A percentile compares a stretch with the other conserved stretches of the same genome.
Evolutionary conservation across 1,140 invertebrate species (phyloP).

Genomic region (Homalodisca vitripennis): DNA sequence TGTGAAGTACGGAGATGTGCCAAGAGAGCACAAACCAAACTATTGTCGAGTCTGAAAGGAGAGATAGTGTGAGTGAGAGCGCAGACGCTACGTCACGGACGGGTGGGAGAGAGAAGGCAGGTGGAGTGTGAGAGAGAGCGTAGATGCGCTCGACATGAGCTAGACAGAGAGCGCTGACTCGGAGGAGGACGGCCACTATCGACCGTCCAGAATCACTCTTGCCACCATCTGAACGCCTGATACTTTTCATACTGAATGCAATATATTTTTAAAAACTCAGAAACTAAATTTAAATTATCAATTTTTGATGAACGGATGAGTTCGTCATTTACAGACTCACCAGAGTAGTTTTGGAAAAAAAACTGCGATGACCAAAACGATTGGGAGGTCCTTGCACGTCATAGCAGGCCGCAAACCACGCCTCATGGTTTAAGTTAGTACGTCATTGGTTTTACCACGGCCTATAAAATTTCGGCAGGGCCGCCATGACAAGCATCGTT

Average conservation of each 20-base stretch:
- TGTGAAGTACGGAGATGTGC: too few species aligned
- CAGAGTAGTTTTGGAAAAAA: neutral
- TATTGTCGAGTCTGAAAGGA: neutral
- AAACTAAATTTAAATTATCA: neutral
- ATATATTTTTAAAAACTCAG: neutral
- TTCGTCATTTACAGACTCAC: too few species aligned
- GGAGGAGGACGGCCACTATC: neutral
- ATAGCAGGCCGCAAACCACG: neutral
- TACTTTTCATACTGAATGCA: slow-evolving; percentile 13
- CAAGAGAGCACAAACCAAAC: too few species aligned
- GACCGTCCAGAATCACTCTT: neutral
- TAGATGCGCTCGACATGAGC: neutral
- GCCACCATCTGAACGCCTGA: neutral
- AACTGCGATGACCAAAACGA: too few species aligned
- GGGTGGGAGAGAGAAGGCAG: neutral
- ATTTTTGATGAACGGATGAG: too few species aligned
- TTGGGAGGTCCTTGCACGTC: neutral
- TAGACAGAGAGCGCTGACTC: neutral
- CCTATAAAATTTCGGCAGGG: neutral
- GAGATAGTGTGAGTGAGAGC: neutral
- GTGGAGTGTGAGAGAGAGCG: neutral
- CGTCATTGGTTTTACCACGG: neutral
- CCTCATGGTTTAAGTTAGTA: neutral
- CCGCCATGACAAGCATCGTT: neutral
- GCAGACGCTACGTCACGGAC: too few species aligned